Conservation (phyloP, 2,888 invertebrate genomes). For the Drosophila putrida region DNA sequence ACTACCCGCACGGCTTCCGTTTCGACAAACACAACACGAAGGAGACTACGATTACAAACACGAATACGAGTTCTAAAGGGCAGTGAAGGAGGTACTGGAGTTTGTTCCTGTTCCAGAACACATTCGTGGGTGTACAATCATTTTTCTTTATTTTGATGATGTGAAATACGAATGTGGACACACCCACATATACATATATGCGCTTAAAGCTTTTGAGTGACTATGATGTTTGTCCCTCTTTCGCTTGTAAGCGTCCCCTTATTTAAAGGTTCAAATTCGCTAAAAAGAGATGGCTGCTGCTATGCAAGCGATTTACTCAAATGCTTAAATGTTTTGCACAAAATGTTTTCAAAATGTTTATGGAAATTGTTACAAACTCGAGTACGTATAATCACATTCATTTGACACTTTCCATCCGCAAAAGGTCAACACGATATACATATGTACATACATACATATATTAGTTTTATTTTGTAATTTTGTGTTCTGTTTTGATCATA, state of each 20-base stretch:
- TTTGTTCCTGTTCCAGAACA: slow-evolving; percentile 6
- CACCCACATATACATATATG: slow-evolving; percentile 45
- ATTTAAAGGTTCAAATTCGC: not conserved
- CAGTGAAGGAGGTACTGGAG: slow-evolving; percentile 13
- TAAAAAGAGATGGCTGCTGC: slow-evolving; percentile 42
- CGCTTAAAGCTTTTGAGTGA: not conserved
- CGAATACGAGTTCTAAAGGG: slow-evolving; percentile 6
- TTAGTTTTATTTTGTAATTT: not conserved
- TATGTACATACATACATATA: not conserved
- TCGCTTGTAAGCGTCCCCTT: slow-evolving; percentile 7
- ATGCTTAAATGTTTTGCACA: slow-evolving; percentile 18
- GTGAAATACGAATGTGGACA: slow-evolving; percentile 52
- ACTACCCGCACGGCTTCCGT: slow-evolving; percentile 72
- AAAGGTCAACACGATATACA: slow-evolving; percentile 1
- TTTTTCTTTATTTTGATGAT: slow-evolving; percentile 47
- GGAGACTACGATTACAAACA: slow-evolving; percentile 12
- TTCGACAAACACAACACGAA: slow-evolving; percentile 46
- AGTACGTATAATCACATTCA: slow-evolving; percentile 13
- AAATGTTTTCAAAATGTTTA: slow-evolving; percentile 50
- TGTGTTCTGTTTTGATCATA: not conserved
- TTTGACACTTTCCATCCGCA: slow-evolving; percentile 20
- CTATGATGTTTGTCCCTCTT: slow-evolving; percentile 35
- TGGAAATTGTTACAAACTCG: slow-evolving; percentile 36
- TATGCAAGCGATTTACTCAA: slow-evolving; percentile 18
- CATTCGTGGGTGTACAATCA: slow-evolving; percentile 27